Evolutionary conservation across 2,888 invertebrate genomes (phyloP), one percentile per base, ranked within the genome.

Genomic region (Entomobrya proxima): DNA sequence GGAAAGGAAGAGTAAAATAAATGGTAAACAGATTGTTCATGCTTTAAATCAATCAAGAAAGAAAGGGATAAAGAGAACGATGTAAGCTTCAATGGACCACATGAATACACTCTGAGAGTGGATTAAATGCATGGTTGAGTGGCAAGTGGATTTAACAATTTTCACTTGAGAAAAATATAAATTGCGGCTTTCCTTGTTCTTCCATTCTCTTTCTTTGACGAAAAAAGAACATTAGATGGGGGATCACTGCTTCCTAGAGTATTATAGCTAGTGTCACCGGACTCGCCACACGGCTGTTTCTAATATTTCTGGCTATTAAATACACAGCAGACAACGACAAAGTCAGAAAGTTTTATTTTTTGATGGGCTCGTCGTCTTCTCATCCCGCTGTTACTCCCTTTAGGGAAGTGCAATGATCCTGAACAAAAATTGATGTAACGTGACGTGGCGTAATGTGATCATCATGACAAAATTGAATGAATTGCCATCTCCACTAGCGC

Each of bases 371-470:
- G 40, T 55, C 52, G 7, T 35, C 37, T 21, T 30, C 21, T 55
- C 55, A 55, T 50, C 50, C 30, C 32, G 52, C 50, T 35, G 50
- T 47, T 74, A n/a, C 18, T 32, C 32, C 24, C 50, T 44, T 69
- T 24, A 40, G 64, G 32, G 52, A 55, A 58, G 78, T 55, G 84
- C 84, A 84, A 84, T 84, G 84, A 84, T 84, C 84, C 78, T 78
- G 18, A 84, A 72, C 77, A 44, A 69, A 84, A 84, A 52, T 78
- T 78, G 77, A 84, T 77, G 77, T 84, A 78, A 84, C 78, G 84
- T 84, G 78, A 78, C 84, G 55, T 72, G 58, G 24, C 58, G 84
- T 84, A 84, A 84, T 84, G 84, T 61, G 84, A 84, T 78, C 77
- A 55, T 84, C 69, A 74, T 50, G 82, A 75, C 75, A 82, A 82